Base-by-base conservation (phyloP, 2,797 vertebrate genomes). In the Diglossa cyanea region DNA sequence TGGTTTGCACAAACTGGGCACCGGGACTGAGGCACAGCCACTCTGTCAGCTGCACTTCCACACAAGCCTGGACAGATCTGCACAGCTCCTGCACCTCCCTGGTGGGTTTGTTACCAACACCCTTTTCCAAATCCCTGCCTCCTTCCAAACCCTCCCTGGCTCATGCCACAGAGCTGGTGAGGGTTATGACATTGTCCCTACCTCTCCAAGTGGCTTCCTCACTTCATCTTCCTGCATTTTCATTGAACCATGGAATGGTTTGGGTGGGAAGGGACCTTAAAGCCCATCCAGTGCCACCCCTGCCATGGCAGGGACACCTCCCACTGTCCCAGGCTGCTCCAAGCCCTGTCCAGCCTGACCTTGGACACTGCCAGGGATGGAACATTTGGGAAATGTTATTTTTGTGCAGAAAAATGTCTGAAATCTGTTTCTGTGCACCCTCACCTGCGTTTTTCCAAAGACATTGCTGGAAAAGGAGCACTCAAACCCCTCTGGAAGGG, bases 181-280 rank as follows among this genome's bases (percentile, higher is more conserved):
- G 0, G 6, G 23, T 17, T 13, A 4, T 3, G 11, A 17, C 15
- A 4, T 25, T 8, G 17, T 1, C 8, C 39, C 44, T 26, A 4
- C 7, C 9, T 35, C 47, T 15, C 24, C 14, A 9, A 14, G 31
- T 10, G n/a, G 5, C 39, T 60, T 9, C 63, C 14, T 67, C 12
- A 5, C 24, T 24, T 30, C 0, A 24, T 18, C 40, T 13, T 16
- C 33, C 51, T 23, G 17, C 33, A 8, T 20, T 48, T 25, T 47
- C 47, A 73, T 0, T 18, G 33, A 66, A n/a, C 30, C 35, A 35
- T 35, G 35, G 35, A 35, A 35, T 35, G 10, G 35, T 35, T 35
- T 35, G 35, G 35, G 35, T 35, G 35, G 35, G 35, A 35, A 35
- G 35, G 35, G 35, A 35, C 35, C 10, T 35, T 9, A 35, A 35